phyloP scores from a whole-genome alignment of 2,888 invertebrate species.

The Oscheius sp. region DNA sequence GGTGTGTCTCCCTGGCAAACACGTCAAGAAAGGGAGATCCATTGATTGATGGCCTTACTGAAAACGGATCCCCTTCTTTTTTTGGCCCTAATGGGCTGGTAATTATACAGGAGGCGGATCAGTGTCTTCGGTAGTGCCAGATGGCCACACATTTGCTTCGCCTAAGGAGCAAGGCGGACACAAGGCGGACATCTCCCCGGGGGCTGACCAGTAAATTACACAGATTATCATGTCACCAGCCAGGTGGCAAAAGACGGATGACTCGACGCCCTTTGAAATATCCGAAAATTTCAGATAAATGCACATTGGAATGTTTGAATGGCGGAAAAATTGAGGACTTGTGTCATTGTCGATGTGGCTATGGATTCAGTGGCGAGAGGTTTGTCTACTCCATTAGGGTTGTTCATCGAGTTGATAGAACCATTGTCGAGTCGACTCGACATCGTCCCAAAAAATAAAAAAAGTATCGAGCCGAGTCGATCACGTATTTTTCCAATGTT shows the following conservation, averaged over 20 bases:
- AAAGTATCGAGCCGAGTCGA: no score
- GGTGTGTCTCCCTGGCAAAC: slow-evolving; percentile 15
- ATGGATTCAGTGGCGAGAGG: slow-evolving; percentile 54
- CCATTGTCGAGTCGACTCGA: no score
- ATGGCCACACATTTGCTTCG: background rate
- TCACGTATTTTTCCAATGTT: no score
- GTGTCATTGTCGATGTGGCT: slow-evolving; percentile 55
- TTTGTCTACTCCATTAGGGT: no score
- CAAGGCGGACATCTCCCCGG: no score
- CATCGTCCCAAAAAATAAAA: no score
- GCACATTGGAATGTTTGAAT: slow-evolving; percentile 47
- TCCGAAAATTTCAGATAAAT: slow-evolving; percentile 53
- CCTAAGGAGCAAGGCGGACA: background rate
- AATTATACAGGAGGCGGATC: slow-evolving; percentile 13
- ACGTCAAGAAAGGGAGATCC: background rate
- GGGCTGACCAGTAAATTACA: background rate
- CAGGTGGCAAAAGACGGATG: slow-evolving; percentile 4
- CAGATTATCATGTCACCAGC: background rate
- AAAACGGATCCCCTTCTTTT: background rate
- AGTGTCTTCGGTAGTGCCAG: slow-evolving; percentile 22
- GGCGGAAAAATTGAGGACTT: slow-evolving; percentile 46
- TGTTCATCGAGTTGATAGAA: no score
- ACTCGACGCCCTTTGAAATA: background rate
- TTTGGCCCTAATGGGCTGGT: background rate
- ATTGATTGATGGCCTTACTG: slow-evolving; percentile 18